Conservation (phyloP, 2,113 vertebrate species). For the Acrocephalus arundinaceus region DNA sequence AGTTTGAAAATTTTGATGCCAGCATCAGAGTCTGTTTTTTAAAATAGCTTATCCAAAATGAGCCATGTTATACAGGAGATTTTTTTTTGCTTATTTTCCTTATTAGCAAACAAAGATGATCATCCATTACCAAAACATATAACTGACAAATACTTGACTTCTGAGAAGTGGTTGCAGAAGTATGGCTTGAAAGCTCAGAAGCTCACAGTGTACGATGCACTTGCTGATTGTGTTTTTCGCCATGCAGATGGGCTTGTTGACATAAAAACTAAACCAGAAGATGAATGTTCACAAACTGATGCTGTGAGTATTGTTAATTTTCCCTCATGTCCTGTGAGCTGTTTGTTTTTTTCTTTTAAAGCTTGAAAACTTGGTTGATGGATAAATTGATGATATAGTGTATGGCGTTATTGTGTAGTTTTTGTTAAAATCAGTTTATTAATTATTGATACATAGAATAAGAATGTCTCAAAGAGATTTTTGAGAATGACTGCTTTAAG, state of each 20-base stretch:
- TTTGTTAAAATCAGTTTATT: neutral
- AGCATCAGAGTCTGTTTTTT: neutral
- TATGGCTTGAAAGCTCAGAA: slow-evolving; percentile 80
- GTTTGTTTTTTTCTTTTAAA: neutral
- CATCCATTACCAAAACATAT: neutral
- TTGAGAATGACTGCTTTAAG: neutral
- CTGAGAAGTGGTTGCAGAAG: slow-evolving; percentile 78
- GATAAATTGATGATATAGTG: neutral
- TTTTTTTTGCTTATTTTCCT: neutral
- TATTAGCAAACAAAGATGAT: neutral
- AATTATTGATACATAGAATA: neutral
- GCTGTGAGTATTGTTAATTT: slow-evolving; percentile 71
- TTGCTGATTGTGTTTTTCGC: slow-evolving; percentile 78
- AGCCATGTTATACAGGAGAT: neutral
- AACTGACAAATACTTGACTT: slow-evolving; percentile 69
- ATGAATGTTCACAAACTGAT: slow-evolving; percentile 73
- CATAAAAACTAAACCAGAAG: slow-evolving; percentile 76
- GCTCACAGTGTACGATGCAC: slow-evolving; percentile 69
- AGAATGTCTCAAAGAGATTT: neutral
- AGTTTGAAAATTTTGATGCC: neutral
- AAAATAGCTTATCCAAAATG: neutral
- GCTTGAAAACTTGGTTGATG: neutral
- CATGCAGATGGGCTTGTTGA: slow-evolving; percentile 76
- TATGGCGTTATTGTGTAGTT: neutral
- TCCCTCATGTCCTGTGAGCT: neutral